Conservation (phyloP, 2,797 vertebrate species). For the Rhinophrynus dorsalis region DNA sequence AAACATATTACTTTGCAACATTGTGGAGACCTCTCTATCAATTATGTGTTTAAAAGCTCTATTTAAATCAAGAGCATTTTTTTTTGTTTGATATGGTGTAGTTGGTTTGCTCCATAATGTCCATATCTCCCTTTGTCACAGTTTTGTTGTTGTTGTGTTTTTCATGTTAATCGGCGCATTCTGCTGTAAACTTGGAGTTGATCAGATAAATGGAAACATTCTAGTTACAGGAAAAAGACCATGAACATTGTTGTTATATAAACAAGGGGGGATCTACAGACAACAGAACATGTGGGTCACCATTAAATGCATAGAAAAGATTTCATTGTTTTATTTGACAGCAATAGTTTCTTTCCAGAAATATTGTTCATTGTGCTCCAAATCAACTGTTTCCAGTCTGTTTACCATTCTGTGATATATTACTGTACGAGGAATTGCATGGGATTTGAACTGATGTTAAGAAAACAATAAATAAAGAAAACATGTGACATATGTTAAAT, state of each 20-base stretch:
- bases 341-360: background rate
- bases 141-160: too few relatives aligned
- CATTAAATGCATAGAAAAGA: background rate
- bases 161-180: slow-evolving; percentile 21
- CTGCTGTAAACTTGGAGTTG: slow-evolving; percentile 22
- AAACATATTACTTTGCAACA: too few relatives aligned
- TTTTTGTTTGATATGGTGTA: too few relatives aligned
- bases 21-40: too few relatives aligned
- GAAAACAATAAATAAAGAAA: slow-evolving; percentile 5
- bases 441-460: background rate
- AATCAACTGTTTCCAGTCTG: slow-evolving; percentile 11
- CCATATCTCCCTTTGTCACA: too few relatives aligned
- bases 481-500: background rate
- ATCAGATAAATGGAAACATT: slow-evolving; percentile 36
- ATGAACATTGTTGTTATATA: slow-evolving; percentile 31
- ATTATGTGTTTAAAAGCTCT: too few relatives aligned
- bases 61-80: too few relatives aligned
- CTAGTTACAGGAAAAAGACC: slow-evolving; percentile 32
- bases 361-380: slow-evolving; percentile 21
- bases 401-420: background rate
- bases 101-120: too few relatives aligned
- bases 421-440: background rate
- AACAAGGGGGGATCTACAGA: background rate
- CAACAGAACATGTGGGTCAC: background rate
- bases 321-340: slow-evolving; percentile 12